These are phyloP conservation scores for Lochmaea capreae DNA, from an alignment of 2,888 invertebrate genomes.

Conservation along the genomic window DNA sequence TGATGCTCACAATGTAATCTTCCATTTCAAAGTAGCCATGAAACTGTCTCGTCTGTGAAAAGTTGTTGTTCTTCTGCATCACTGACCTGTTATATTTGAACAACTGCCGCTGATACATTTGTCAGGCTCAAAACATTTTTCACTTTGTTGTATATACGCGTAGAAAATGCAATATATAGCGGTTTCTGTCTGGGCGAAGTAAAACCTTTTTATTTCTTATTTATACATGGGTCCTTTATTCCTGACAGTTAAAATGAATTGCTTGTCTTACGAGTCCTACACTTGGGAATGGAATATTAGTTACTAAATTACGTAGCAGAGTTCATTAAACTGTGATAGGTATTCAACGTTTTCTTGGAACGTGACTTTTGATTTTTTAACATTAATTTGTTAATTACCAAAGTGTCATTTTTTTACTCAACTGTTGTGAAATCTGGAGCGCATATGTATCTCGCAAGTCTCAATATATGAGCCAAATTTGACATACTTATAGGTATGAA, in stretches of 20 bases:
- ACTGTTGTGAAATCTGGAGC: no score
- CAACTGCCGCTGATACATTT: slow-evolving; percentile 49
- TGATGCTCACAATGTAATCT: slow-evolving; percentile 45
- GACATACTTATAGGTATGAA: no score
- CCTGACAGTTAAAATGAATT: slow-evolving; percentile 27
- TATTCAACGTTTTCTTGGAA: no score
- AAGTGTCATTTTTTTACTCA: no score
- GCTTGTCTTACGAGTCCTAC: slow-evolving; percentile 27
- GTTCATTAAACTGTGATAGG: not conserved
- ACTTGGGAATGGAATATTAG: slow-evolving; percentile 23
- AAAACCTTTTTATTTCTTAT: slow-evolving; percentile 28
- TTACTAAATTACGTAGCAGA: slow-evolving; percentile 17
- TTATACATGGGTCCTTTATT: slow-evolving; percentile 30
- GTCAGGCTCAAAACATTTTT: slow-evolving; percentile 47
- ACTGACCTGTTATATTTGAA: slow-evolving; percentile 45
- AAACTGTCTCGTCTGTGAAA: slow-evolving; percentile 47
- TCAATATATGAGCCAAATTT: no score
- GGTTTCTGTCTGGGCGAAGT: slow-evolving; percentile 29
- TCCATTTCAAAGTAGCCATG: slow-evolving; percentile 45
- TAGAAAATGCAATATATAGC: slow-evolving; percentile 37
- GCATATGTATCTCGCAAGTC: no score
- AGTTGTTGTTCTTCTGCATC: slow-evolving; percentile 43
- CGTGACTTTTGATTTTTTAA: no score
- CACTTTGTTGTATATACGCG: slow-evolving; percentile 30
- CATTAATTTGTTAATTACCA: no score